Evolutionary conservation across 2,888 invertebrate species (phyloP), one percentile per base, ranked within the genome.

Genomic region (Geophilus truncorum): DNA sequence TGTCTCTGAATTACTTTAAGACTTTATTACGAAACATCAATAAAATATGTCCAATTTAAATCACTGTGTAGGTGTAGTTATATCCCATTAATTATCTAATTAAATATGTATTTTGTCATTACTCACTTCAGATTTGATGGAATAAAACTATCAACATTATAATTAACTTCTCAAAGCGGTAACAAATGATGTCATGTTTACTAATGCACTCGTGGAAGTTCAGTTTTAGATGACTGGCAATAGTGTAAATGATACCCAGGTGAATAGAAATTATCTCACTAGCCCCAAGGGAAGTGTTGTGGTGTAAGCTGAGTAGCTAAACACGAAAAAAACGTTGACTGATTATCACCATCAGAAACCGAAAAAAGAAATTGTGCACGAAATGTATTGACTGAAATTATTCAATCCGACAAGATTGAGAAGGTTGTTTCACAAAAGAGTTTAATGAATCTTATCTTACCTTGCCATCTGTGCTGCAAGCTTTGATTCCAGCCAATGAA

Each of bases 381-480:
- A 21, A 51, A 51, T 51, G 51, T 51, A 51, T 51, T 51, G 51
- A 51, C 51, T 18, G 51, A 51, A 51, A 51, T 51, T 51, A 51
- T 51, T 51, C 51, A 51, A 51, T 18, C 51, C n/a, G 9, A 70
- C 70, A 70, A 70, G 70, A 70, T 70, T 70, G 70, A 70, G 70
- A 25, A 70, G 51, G 70, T 28, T 25, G 3, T 77, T 30, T 25
- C 57, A 81, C 45, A 21, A 40, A 79, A 18, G 18, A 32, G 21
- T 77, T 34, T 30, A 77, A 77, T 77, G 36, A 32, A 36, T 23
- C 21, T 28, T 77, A 77, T 45, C 89, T 89, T 87, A 94, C 94
- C 92, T 93, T 92, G 86, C 93, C 93, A 87, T 92, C 92, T 87
- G 92, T 92, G 87, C 92, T 92, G 91, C 93, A 93, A 89, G 94